Evolutionary conservation across 2,797 vertebrate genomes (phyloP), one percentile per base, ranked within the genome.

Genomic region (Rhinogobio ventralis): DNA sequence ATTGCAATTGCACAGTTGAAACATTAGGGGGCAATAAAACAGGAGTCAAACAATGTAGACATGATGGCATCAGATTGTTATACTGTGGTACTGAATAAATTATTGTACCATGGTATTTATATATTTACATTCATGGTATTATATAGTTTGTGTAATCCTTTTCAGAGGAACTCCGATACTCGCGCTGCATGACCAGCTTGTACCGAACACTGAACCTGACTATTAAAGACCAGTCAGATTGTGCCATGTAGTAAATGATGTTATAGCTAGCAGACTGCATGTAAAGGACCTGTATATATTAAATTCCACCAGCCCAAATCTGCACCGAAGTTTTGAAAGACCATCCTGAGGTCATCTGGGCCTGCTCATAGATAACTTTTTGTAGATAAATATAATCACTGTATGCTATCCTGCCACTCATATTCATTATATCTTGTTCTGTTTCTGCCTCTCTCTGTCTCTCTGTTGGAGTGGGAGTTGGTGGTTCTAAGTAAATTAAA

Each of bases 401-500:
- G 30, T 23, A 49, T 46, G 25, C 1, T 46, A n/a, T 45, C 13
- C 51, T 83, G 33, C 60, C 74, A 57, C 17, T 57, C 57, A 79
- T 66, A 53, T 53, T 81, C 79, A 57, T 57, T 11, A 20, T 28
- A 20, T 30, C 1, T n/a, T 73, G 28, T 87, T 72, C 4, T 53
- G 33, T 46, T 53, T 49, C 7, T 77, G 36, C 69, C 49, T 76
- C 20, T 64, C 30, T 42, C 11, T 68, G 36, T 69, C 62, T 84
- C 33, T 89, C 87, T 92, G 78, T 87, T 99, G 98, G 96, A 98
- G 87, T 99, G 98, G 98, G 98, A 99, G 89, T 94, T 99, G 92
- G 95, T 99, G 86, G 97, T 99, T 77, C 87, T 99, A 92, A 97
- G 96, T 72, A 99, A 97, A 86, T 97, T 99, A 96, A 99, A 98